A percentile compares a stretch with the other conserved stretches of the same genome.
Evolutionary conservation across 2,888 invertebrate species (phyloP).

Genomic region (Mycalesis mineus): DNA sequence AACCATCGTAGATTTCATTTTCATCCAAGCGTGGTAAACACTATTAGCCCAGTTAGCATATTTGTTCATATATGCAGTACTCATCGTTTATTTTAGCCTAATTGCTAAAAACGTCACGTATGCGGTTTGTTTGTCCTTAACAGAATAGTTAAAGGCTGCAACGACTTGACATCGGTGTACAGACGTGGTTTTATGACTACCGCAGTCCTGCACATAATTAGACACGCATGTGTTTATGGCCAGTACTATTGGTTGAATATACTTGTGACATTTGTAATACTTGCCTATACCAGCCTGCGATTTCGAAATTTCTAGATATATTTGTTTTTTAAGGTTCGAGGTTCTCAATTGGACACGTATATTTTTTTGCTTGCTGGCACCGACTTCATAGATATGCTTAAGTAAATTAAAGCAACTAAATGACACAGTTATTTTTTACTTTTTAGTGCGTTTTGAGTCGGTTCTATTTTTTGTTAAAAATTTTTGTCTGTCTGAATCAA

Average conservation of each 20-base stretch:
- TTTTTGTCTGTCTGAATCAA: too few relatives aligned
- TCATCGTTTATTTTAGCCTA: conserved; percentile 7
- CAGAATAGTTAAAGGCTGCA: neutral
- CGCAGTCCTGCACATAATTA: conserved; percentile 13
- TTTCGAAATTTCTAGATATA: neutral
- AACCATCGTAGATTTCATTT: conserved; percentile 4
- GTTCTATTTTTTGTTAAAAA: too few relatives aligned
- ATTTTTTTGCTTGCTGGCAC: too few relatives aligned
- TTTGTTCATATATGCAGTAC: neutral
- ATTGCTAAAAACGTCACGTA: conserved; percentile 13
- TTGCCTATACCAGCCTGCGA: neutral
- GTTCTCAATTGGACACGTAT: too few relatives aligned
- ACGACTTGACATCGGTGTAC: conserved; percentile 8
- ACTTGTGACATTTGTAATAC: neutral
- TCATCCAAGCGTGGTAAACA: conserved; percentile 3
- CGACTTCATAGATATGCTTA: too few relatives aligned
- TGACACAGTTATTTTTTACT: too few relatives aligned
- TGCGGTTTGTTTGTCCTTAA: conserved; percentile 9
- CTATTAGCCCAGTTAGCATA: conserved; percentile 14
- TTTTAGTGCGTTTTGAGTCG: too few relatives aligned
- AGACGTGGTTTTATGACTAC: conserved; percentile 6
- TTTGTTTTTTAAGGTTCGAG: too few relatives aligned
- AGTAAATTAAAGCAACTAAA: too few relatives aligned
- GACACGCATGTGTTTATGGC: neutral
- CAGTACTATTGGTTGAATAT: neutral